Evolutionary conservation across 2,797 vertebrate species (phyloP).

Genomic region (Amazona finschi): DNA sequence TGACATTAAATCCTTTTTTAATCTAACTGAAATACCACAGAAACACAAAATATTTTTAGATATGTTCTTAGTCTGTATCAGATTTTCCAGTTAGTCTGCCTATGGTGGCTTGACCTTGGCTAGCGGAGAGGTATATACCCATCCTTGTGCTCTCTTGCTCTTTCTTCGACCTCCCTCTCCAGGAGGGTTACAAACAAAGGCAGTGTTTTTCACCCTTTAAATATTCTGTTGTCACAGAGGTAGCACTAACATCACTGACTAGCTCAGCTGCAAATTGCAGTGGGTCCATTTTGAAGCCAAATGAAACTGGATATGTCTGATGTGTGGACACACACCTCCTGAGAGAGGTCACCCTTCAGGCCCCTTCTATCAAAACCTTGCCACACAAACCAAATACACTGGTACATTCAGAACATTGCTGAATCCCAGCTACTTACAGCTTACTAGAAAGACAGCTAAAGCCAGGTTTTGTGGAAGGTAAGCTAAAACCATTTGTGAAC

Average conservation of each 20-base stretch:
- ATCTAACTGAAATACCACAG: not conserved
- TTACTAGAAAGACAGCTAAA: not conserved
- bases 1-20: not conserved
- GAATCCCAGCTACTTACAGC: not conserved
- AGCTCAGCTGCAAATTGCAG: not conserved
- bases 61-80: not conserved
- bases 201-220: not conserved
- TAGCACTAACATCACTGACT: not conserved
- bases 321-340: not conserved
- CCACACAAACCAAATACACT: not conserved
- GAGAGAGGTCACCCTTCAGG: not conserved
- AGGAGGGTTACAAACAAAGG: not conserved
- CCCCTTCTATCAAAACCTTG: not conserved
- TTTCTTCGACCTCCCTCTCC: not conserved
- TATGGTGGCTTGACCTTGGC: not conserved
- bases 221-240: not conserved
- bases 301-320: not conserved
- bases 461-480: not conserved
- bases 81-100: not conserved
- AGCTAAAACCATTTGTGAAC: not conserved
- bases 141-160: fast-evolving
- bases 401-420: not conserved
- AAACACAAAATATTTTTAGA: not conserved
- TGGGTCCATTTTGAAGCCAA: not conserved
- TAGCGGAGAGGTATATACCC: not conserved